A percentile compares a stretch with the other conserved stretches of the same genome.
Conservation (phyloP, 2,888 invertebrate genomes). For the Epistrophe grossulariae region DNA sequence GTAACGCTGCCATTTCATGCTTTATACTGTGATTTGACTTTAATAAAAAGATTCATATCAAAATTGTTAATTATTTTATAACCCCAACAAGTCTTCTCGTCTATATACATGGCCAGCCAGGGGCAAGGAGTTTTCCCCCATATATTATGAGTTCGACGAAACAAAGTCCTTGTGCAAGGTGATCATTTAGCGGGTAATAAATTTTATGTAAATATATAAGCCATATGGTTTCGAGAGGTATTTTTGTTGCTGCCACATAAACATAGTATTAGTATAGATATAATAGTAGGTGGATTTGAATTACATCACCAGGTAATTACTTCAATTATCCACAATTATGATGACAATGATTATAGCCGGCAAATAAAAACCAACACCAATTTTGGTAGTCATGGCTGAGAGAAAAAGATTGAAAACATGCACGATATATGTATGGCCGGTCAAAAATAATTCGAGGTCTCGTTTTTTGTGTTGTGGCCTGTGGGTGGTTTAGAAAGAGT, state of each 20-base stretch:
- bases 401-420: slow-evolving; percentile 3
- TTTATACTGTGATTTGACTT: slow-evolving; percentile 28
- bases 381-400: slow-evolving; percentile 65
- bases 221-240: slow-evolving; percentile 25
- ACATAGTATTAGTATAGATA: too few species aligned
- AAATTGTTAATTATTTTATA: slow-evolving; percentile 55
- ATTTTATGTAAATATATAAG: neutral
- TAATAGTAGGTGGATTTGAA: slow-evolving; percentile 33
- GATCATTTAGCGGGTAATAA: slow-evolving; percentile 43
- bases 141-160: neutral
- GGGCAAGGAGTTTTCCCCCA: neutral
- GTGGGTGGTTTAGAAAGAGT: slow-evolving; percentile 29
- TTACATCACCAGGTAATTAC: slow-evolving; percentile 64
- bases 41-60: slow-evolving; percentile 17
- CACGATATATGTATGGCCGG: slow-evolving; percentile 8
- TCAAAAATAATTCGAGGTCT: slow-evolving; percentile 24
- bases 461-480: neutral
- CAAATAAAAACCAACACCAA: slow-evolving; percentile 46
- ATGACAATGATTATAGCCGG: slow-evolving; percentile 43
- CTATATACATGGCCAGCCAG: slow-evolving; percentile 41
- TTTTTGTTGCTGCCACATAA: neutral
- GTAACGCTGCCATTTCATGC: slow-evolving; percentile 56
- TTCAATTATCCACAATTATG: slow-evolving; percentile 48
- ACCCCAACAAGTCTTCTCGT: neutral
- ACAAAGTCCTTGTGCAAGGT: slow-evolving; percentile 34